These are phyloP conservation scores for Thomomys bottae DNA, from an alignment of 2,113 vertebrate genomes.

Conservation along the genomic window DNA sequence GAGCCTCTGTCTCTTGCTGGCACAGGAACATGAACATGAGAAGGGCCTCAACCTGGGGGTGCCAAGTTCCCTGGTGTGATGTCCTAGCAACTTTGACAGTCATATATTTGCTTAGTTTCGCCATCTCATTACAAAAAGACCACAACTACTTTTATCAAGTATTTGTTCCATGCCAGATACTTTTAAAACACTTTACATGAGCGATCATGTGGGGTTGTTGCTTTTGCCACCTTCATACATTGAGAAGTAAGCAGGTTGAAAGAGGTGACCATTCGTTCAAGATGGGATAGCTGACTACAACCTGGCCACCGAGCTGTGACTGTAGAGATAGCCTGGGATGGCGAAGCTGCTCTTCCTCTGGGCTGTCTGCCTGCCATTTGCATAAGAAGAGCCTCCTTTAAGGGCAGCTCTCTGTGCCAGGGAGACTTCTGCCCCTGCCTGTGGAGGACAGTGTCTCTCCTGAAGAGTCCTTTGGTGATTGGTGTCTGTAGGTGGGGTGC, in stretches of 20 bases:
- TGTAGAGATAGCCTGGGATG: neutral
- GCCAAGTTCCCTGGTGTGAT: neutral
- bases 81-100: neutral
- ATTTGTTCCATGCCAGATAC: constrained; percentile 2
- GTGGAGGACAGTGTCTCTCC: neutral
- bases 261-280: neutral
- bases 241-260: constrained; percentile 13
- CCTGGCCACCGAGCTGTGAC: neutral
- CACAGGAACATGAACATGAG: neutral
- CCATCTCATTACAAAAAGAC: neutral
- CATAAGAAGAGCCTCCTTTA: constrained; percentile 29
- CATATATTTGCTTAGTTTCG: constrained; percentile 50
- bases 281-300: neutral
- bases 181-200: constrained; percentile 38
- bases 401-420: constrained; percentile 7
- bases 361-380: neutral
- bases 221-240: neutral
- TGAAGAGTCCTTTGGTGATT: neutral
- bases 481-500: neutral
- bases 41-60: neutral
- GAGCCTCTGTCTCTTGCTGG: neutral
- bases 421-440: neutral
- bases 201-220: neutral
- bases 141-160: constrained; percentile 48
- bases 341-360: neutral